A percentile compares a stretch with the other conserved stretches of the same genome.
These are phyloP conservation scores for Hymenochirus boettgeri DNA, from an alignment of 2,113 vertebrate species.

Conservation along the genomic window DNA sequence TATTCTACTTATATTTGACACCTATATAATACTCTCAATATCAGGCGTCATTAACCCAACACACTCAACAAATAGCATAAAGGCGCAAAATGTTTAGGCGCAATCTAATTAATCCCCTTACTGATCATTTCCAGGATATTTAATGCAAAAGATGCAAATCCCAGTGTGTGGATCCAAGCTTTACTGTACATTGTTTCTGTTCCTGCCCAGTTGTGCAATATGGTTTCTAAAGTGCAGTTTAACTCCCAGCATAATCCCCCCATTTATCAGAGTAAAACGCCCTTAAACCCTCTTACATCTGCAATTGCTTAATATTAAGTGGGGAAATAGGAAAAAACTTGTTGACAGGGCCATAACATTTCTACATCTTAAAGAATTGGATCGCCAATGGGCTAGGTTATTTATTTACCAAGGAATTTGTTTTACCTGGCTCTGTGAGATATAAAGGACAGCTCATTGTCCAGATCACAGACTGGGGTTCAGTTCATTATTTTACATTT, in stretches of 20 bases:
- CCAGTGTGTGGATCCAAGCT: constrained; percentile 48
- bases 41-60: too few relatives aligned
- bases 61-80: too few relatives aligned
- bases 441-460: not conserved
- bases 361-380: not conserved
- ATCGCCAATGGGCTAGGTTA: not conserved
- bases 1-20: too few relatives aligned
- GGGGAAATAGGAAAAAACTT: not conserved
- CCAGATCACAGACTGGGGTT: too few relatives aligned
- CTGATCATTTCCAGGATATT: constrained; percentile 46
- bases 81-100: not conserved
- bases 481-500: not conserved
- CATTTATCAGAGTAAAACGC: constrained; percentile 20
- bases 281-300: constrained; percentile 13
- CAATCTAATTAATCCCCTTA: not conserved
- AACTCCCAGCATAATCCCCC: constrained; percentile 24
- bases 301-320: constrained; percentile 12
- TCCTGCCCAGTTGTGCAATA: constrained; percentile 50
- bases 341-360: not conserved
- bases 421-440: constrained; percentile 1
- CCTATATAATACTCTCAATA: too few relatives aligned
- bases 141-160: constrained; percentile 55
- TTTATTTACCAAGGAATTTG: constrained; percentile 6
- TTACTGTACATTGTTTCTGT: constrained; percentile 62
- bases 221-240: constrained; percentile 2